These are phyloP conservation scores for Tribolium freemani DNA, from an alignment of 2,888 invertebrate species.

Conservation along the genomic window DNA sequence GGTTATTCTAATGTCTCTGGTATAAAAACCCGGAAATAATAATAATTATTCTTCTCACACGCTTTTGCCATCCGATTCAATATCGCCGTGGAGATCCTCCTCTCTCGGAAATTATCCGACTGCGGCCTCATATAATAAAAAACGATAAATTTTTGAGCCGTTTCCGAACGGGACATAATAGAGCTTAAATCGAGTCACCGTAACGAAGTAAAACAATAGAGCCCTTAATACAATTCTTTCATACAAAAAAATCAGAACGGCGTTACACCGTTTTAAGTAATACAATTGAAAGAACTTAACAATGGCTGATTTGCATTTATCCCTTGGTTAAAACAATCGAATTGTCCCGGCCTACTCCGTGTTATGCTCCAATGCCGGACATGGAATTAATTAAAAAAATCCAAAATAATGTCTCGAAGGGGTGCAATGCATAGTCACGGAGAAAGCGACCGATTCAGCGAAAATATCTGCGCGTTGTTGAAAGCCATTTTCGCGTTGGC, in stretches of 20 bases:
- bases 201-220: conserved; percentile 62
- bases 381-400: conserved; percentile 40
- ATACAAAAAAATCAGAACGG: conserved; percentile 55
- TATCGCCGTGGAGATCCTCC: too few species aligned
- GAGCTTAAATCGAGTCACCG: conserved; percentile 61
- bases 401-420: too few species aligned
- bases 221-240: conserved; percentile 55
- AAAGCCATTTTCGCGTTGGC: conserved; percentile 49
- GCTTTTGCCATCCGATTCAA: too few species aligned
- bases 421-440: too few species aligned
- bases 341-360: conserved; percentile 44
- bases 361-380: conserved; percentile 42
- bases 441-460: too few species aligned
- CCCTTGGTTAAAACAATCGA: conserved; percentile 63
- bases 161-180: conserved; percentile 62
- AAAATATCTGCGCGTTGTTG: neutral
- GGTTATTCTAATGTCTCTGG: too few species aligned
- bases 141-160: conserved; percentile 63
- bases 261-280: conserved; percentile 62
- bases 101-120: too few species aligned
- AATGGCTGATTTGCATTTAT: conserved; percentile 54
- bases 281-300: conserved; percentile 54
- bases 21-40: too few species aligned
- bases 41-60: too few species aligned
- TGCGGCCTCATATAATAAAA: conserved; percentile 34